Evolutionary conservation across 2,888 invertebrate species (phyloP).

Genomic region (Hirudinaria manillensis): DNA sequence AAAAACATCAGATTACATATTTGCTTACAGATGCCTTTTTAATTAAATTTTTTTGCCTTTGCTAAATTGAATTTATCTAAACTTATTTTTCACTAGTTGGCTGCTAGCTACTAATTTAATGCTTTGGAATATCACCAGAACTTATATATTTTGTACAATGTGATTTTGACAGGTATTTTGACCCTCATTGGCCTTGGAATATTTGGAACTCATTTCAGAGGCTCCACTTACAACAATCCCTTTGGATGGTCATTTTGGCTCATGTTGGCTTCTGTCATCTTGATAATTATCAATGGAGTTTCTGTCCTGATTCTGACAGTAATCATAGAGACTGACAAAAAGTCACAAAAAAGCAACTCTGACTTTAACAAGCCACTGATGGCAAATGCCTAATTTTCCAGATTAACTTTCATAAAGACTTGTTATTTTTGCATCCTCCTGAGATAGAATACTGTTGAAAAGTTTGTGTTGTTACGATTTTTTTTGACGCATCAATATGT

Average conservation of each 20-base stretch:
- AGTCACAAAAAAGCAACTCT: background rate
- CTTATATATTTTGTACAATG: no score
- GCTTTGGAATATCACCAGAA: no score
- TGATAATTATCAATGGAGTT: slow-evolving; percentile 25
- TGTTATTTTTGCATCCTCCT: background rate
- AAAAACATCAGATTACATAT: no score
- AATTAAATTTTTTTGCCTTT: no score
- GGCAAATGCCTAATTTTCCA: slow-evolving; percentile 2
- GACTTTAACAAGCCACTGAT: slow-evolving; percentile 20
- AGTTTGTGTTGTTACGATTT: no score
- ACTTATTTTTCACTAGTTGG: no score
- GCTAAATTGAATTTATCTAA: no score
- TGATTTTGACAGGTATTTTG: slow-evolving; percentile 15
- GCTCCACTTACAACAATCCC: slow-evolving; percentile 9
- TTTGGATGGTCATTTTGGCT: slow-evolving; percentile 34
- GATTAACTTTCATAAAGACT: background rate
- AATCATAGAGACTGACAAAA: background rate
- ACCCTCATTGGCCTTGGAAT: slow-evolving; percentile 28
- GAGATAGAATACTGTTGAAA: background rate
- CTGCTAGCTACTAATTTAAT: no score
- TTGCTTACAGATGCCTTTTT: no score
- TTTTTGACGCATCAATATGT: no score
- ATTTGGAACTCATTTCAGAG: slow-evolving; percentile 32
- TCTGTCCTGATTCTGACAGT: slow-evolving; percentile 14
- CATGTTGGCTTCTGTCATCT: slow-evolving; percentile 31